Percentiles rank a stretch among this genome's conserved stretches.
These are phyloP conservation scores for Drosophila micromelanica DNA, from an alignment of 1,140 invertebrate genomes.

Conservation along the genomic window DNA sequence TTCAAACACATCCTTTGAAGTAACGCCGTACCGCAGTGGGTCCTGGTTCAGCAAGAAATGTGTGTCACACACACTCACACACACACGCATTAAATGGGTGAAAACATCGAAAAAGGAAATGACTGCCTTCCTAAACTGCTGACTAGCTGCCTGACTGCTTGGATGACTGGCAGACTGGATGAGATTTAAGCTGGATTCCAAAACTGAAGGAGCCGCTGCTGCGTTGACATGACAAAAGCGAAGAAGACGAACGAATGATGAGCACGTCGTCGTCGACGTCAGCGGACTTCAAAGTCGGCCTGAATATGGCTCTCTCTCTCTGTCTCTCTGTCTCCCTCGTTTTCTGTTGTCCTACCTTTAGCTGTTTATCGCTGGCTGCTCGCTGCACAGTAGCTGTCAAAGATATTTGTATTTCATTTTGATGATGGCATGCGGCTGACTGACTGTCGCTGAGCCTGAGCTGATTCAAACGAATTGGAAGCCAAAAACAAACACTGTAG, in stretches of 20 bases:
- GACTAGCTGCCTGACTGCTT: constrained; percentile 17
- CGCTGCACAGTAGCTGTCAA: constrained; percentile 73
- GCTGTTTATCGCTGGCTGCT: constrained; percentile 4
- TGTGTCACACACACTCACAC: constrained; percentile 59
- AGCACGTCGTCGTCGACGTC: constrained; percentile 22
- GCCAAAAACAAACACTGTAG: constrained; percentile 81
- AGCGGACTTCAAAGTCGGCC: constrained; percentile 73
- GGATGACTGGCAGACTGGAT: constrained; percentile 9
- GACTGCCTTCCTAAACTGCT: constrained; percentile 45
- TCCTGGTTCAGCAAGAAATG: constrained; percentile 50
- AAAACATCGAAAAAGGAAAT: constrained; percentile 71
- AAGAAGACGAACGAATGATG: constrained; percentile 41
- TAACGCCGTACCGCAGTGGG: constrained; percentile 50
- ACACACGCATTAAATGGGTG: constrained; percentile 16
- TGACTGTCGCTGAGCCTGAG: constrained; percentile 54
- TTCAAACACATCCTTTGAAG: constrained; percentile 66
- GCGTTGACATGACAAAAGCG: constrained; percentile 52
- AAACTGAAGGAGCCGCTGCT: constrained; percentile 3
- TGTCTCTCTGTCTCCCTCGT: constrained; percentile 17
- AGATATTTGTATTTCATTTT: constrained; percentile 79
- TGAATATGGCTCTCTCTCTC: constrained; percentile 29
- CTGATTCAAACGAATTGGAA: constrained; percentile 65
- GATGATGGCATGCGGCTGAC: constrained; percentile 60
- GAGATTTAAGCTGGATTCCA: constrained; percentile 39
- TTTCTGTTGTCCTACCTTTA: not conserved